A percentile compares a stretch with the other conserved stretches of the same genome.
phyloP scores from a whole-genome alignment of 1,140 invertebrate genomes.

The Bombyx mori region ASM3026992v2 NC_085119.1:8230501-8231000 shows the following conservation, averaged over 20 bases:
- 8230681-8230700: slow-evolving; percentile 69
- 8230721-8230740: slow-evolving; percentile 69
- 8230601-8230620: slow-evolving; percentile 48
- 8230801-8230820: slow-evolving; percentile 18
- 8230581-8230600: slow-evolving; percentile 36
- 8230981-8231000: too few relatives aligned
- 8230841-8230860: not conserved
- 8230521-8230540: too few relatives aligned
- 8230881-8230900: too few relatives aligned
- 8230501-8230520: too few relatives aligned
- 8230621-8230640: slow-evolving; percentile 55
- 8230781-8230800: slow-evolving; percentile 58
- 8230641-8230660: slow-evolving; percentile 26
- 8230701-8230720: slow-evolving; percentile 70
- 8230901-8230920: too few relatives aligned
- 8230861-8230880: not conserved
- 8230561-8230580: not conserved
- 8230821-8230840: not conserved
- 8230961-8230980: too few relatives aligned
- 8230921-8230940: too few relatives aligned
- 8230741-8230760: slow-evolving; percentile 60
- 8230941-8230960: too few relatives aligned
- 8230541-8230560: too few relatives aligned
- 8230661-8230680: slow-evolving; percentile 66
- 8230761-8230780: slow-evolving; percentile 39